phyloP scores from a whole-genome alignment of 2,797 vertebrate genomes.

The Ataeniobius toweri region DNA sequence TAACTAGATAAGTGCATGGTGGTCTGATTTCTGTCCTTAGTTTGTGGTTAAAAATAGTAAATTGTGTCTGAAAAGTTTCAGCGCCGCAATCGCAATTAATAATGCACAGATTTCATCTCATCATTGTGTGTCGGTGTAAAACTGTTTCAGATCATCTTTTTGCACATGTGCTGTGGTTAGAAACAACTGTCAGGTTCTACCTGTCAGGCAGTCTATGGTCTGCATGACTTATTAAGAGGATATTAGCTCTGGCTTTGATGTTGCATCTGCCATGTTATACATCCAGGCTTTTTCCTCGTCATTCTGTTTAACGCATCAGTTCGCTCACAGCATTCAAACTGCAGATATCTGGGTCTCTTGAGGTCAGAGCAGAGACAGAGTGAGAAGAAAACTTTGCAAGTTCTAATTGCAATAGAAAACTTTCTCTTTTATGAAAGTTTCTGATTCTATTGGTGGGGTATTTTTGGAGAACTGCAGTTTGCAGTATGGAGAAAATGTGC shows the following conservation, averaged over 20 bases:
- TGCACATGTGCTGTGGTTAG: not conserved
- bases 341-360: slow-evolving; percentile 4
- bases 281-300: slow-evolving; percentile 43
- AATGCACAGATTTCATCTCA: slow-evolving; percentile 10
- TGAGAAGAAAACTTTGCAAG: slow-evolving; percentile 22
- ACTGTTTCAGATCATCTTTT: slow-evolving; percentile 6
- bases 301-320: slow-evolving; percentile 37
- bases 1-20: not conserved
- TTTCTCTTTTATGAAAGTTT: slow-evolving; percentile 36
- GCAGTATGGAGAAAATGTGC: slow-evolving; percentile 23
- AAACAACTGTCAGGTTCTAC: slow-evolving; percentile 21
- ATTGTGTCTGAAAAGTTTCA: not conserved
- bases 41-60: slow-evolving; percentile 8
- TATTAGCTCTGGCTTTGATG: slow-evolving; percentile 49
- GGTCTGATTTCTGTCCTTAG: not conserved
- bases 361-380: slow-evolving; percentile 36
- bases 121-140: not conserved
- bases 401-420: slow-evolving; percentile 37
- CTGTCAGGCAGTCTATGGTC: slow-evolving; percentile 38
- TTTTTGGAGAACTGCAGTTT: slow-evolving; percentile 42
- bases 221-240: slow-evolving; percentile 32
- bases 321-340: slow-evolving; percentile 29
- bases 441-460: slow-evolving; percentile 23
- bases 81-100: not conserved
- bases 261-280: slow-evolving; percentile 21